These are phyloP conservation scores for Rhinichthys osculus DNA, from an alignment of 2,797 vertebrate genomes.

Conservation along the genomic window DNA sequence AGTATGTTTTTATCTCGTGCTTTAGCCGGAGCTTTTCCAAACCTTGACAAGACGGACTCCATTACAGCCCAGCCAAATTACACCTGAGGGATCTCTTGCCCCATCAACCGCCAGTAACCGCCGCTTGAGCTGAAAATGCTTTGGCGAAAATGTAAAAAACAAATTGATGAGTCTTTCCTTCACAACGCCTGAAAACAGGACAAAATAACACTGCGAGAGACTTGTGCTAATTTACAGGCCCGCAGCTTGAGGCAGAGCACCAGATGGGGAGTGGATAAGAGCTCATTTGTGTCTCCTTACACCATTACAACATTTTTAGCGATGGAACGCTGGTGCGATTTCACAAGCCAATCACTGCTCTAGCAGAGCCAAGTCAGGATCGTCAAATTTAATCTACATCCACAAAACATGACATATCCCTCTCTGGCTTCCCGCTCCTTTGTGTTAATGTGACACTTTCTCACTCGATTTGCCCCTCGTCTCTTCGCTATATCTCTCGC, in stretches of 20 bases:
- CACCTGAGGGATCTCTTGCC: slow-evolving; percentile 16
- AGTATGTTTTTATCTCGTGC: slow-evolving; percentile 20
- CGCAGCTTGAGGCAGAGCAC: slow-evolving; percentile 10
- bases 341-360: slow-evolving; percentile 25
- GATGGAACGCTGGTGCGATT: neutral
- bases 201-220: slow-evolving; percentile 16
- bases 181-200: slow-evolving; percentile 11
- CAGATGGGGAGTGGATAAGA: slow-evolving; percentile 15
- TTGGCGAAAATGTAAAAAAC: slow-evolving; percentile 7
- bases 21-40: neutral
- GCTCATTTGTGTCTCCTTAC: slow-evolving; percentile 39
- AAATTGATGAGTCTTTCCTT: slow-evolving; percentile 19
- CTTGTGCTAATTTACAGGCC: slow-evolving; percentile 8
- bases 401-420: slow-evolving; percentile 25
- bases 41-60: slow-evolving; percentile 4
- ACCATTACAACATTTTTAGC: slow-evolving; percentile 21
- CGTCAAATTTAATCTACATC: slow-evolving; percentile 22
- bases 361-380: slow-evolving; percentile 29
- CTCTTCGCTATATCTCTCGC: neutral
- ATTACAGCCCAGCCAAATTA: slow-evolving; percentile 19
- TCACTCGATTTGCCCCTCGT: slow-evolving; percentile 6
- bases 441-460: slow-evolving; percentile 38
- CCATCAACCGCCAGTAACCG: neutral
- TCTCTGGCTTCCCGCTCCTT: neutral
- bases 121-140: slow-evolving; percentile 6